Percentiles rank a stretch among this genome's conserved stretches.
phyloP scores from a whole-genome alignment of 2,797 vertebrate species.

The Coranthus polyacanthus region DNA sequence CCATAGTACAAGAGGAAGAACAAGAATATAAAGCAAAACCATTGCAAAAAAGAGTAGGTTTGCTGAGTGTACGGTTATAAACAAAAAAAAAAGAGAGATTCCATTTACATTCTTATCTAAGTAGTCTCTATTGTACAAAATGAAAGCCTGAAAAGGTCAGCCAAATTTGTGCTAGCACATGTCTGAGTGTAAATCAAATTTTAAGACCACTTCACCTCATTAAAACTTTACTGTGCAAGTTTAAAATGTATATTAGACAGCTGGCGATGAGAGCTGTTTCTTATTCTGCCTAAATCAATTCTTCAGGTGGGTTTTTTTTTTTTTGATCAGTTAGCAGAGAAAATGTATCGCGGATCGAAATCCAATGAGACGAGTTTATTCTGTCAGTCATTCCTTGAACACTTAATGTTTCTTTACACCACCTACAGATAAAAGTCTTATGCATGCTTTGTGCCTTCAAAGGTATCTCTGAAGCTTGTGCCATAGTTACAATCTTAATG shows the following conservation, averaged over 20 bases:
- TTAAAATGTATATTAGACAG: conserved; percentile 36
- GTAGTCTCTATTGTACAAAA: conserved; percentile 1
- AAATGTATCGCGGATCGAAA: conserved; percentile 21
- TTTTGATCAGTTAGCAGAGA: conserved; percentile 13
- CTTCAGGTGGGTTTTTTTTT: neutral
- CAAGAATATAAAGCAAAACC: too few relatives aligned
- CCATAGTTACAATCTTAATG: neutral
- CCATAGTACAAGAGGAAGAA: too few relatives aligned
- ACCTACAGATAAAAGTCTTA: conserved; percentile 1
- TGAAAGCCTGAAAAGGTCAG: conserved; percentile 21
- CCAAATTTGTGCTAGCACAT: conserved; percentile 8
- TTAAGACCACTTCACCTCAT: conserved; percentile 23
- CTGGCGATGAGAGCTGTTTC: conserved; percentile 15
- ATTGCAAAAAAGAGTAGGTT: too few relatives aligned
- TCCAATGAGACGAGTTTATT: conserved; percentile 21
- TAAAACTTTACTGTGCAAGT: conserved; percentile 32
- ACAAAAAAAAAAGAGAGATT: neutral
- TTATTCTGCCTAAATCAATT: neutral
- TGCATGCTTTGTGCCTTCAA: conserved; percentile 3
- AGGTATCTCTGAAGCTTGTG: neutral
- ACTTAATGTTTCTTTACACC: conserved; percentile 2
- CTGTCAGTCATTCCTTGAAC: conserved; percentile 22
- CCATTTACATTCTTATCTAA: neutral
- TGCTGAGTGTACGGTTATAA: too few relatives aligned
- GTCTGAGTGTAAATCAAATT: conserved; percentile 24